A percentile compares a stretch with the other conserved stretches of the same genome.
phyloP scores from a whole-genome alignment of 1,140 invertebrate genomes.

The Laodelphax striatellus region DNA sequence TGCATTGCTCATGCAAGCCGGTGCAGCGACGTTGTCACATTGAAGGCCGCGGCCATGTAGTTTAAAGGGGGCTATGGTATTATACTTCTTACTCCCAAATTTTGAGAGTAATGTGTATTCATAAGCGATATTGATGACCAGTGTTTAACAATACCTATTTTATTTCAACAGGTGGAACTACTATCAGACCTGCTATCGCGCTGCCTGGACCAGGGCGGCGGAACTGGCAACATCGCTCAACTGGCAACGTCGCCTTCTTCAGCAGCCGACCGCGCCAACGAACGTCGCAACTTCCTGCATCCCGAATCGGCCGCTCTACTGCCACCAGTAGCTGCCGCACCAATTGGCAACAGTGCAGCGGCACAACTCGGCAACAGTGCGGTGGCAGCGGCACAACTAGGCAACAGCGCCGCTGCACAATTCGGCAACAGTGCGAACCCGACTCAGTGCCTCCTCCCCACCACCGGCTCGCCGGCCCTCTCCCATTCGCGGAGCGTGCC shows the following conservation, averaged over 20 bases:
- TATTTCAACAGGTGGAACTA: conserved; percentile 56
- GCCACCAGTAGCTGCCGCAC: conserved; percentile 9
- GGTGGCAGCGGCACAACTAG: conserved; percentile 33
- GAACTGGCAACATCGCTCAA: conserved; percentile 41
- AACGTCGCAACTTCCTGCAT: conserved; percentile 70
- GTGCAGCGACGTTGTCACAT: too few relatives aligned
- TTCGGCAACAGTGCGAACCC: conserved; percentile 29
- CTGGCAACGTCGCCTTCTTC: conserved; percentile 4
- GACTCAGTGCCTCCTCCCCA: conserved; percentile 29
- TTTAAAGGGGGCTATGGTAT: too few relatives aligned
- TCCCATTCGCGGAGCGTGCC: conserved; percentile 45
- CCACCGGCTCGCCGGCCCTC: conserved; percentile 40
- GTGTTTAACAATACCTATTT: too few relatives aligned
- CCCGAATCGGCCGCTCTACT: conserved; percentile 48
- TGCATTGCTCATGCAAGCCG: too few relatives aligned
- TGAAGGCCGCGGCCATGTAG: too few relatives aligned
- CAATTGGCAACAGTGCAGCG: not conserved
- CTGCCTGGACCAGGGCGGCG: conserved; percentile 49
- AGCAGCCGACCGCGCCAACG: conserved; percentile 46
- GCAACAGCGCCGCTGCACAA: conserved; percentile 21
- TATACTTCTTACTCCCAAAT: too few relatives aligned
- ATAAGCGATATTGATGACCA: too few relatives aligned
- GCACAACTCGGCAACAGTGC: conserved; percentile 34
- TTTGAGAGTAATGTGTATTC: too few relatives aligned
- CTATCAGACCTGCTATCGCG: conserved; percentile 70